phyloP scores from a whole-genome alignment of 2,797 vertebrate genomes.

The Chloroceryle amazona region DNA sequence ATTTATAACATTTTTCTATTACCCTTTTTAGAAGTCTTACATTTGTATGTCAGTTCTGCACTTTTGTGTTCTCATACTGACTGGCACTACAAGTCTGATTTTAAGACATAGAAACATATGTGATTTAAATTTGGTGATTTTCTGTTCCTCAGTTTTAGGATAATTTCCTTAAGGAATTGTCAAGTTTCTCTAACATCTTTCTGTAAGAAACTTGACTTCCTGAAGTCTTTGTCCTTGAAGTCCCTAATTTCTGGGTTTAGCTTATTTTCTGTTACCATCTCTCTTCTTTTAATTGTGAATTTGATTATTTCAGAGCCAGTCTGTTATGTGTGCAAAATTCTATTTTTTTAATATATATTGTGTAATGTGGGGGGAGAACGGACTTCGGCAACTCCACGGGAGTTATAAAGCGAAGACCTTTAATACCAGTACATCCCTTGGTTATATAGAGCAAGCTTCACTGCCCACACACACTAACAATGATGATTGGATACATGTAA shows the following conservation, averaged over 20 bases:
- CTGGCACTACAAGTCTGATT: not conserved
- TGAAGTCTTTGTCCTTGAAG: not conserved
- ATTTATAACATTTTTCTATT: not conserved
- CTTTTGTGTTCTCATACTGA: not conserved
- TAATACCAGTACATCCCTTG: too few species aligned
- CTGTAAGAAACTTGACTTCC: not conserved
- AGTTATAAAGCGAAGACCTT: too few species aligned
- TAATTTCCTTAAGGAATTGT: not conserved
- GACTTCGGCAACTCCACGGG: too few species aligned
- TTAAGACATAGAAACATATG: not conserved
- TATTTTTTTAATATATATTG: not conserved
- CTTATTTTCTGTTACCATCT: not conserved
- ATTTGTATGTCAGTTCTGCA: not conserved
- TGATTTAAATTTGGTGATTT: not conserved
- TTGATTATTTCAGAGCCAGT: not conserved
- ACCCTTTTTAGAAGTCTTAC: not conserved
- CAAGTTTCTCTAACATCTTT: not conserved
- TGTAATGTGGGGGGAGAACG: too few species aligned
- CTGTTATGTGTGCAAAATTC: not conserved
- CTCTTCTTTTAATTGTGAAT: not conserved
- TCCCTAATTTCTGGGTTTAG: not conserved
- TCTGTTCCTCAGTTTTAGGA: not conserved
- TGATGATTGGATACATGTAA: too few species aligned
- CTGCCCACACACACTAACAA: too few species aligned
- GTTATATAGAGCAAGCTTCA: too few species aligned